phyloP scores from a whole-genome alignment of 2,888 invertebrate genomes.

The Silvanus unidentatus region DNA sequence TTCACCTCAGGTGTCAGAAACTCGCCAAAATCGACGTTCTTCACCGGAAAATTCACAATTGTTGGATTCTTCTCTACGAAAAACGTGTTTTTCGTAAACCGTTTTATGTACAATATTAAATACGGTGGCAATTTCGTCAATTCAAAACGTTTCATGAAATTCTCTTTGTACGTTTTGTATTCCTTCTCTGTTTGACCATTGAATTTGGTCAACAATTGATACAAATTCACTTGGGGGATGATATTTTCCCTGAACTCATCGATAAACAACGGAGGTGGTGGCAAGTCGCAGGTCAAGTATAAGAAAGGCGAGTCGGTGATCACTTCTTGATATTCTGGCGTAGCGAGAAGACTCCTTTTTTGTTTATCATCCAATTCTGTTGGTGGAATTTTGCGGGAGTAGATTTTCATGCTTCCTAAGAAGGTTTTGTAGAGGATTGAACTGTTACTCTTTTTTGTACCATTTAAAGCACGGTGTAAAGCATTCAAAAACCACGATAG shows the following conservation, averaged over 20 bases:
- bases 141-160: conserved; percentile 94
- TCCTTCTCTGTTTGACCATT: conserved; percentile 94
- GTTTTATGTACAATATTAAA: conserved; percentile 91
- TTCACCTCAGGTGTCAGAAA: conserved; percentile 81
- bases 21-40: conserved; percentile 96
- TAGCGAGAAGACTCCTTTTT: conserved; percentile 68
- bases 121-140: conserved; percentile 90
- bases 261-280: conserved; percentile 94
- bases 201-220: conserved; percentile 90
- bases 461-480: conserved; percentile 88
- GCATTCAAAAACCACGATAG: conserved; percentile 98
- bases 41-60: conserved; percentile 98
- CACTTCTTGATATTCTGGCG: conserved; percentile 82
- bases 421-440: conserved; percentile 95
- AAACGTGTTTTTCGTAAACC: conserved; percentile 98
- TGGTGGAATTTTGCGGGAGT: conserved; percentile 87
- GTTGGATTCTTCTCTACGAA: conserved; percentile 99
- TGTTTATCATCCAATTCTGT: conserved; percentile 87
- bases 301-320: conserved; percentile 89
- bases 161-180: conserved; percentile 99
- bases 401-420: conserved; percentile 84
- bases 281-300: conserved; percentile 95
- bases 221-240: conserved; percentile 96
- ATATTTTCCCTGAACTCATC: conserved; percentile 98
- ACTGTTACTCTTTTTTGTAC: conserved; percentile 79